phyloP scores from a whole-genome alignment of 2,113 vertebrate species.

The Copsychus sechellarum region DNA sequence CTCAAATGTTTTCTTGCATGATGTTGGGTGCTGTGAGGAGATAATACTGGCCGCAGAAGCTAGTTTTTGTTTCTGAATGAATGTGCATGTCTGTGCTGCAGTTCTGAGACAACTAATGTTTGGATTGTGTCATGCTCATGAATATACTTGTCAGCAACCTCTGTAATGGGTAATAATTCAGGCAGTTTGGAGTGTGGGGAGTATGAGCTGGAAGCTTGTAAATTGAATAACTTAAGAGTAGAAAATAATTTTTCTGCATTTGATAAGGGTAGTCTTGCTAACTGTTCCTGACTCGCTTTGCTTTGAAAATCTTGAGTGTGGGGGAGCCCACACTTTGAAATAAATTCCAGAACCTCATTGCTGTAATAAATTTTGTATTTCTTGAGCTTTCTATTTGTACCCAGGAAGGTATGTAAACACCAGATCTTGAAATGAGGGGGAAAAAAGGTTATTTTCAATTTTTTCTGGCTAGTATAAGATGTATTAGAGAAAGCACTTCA shows the following conservation, averaged over 20 bases:
- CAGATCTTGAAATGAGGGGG: neutral
- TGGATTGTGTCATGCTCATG: neutral
- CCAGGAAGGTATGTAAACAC: neutral
- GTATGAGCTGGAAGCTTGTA: neutral
- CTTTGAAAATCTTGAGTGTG: neutral
- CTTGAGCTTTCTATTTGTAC: neutral
- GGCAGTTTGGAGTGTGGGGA: neutral
- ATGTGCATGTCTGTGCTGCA: neutral
- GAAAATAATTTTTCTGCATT: neutral
- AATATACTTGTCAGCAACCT: neutral
- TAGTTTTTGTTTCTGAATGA: neutral
- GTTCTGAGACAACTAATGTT: neutral
- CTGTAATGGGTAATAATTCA: neutral
- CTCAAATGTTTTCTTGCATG: neutral
- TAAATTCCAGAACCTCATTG: neutral
- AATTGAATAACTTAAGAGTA: neutral
- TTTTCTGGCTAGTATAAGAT: neutral
- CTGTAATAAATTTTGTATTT: neutral
- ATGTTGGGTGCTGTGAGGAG: neutral
- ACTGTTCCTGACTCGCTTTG: neutral
- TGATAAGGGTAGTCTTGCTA: neutral
- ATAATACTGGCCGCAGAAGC: neutral
- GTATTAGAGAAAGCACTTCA: neutral
- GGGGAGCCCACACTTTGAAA: neutral
- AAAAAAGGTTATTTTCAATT: neutral